Percentiles rank a stretch among this genome's conserved stretches.
phyloP scores from a whole-genome alignment of 2,888 invertebrate genomes.

The Cabera pusaria region DNA sequence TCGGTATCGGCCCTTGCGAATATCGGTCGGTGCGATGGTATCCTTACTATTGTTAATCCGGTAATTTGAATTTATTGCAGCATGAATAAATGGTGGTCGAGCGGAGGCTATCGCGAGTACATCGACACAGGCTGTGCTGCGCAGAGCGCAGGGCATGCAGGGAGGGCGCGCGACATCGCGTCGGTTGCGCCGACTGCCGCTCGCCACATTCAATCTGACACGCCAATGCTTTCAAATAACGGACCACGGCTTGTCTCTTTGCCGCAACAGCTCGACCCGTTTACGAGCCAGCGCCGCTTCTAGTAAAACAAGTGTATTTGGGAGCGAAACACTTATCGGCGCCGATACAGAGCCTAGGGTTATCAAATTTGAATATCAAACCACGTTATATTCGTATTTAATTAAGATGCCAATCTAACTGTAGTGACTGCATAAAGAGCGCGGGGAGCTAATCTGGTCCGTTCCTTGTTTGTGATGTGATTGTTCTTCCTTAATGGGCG shows the following conservation, averaged over 20 bases:
- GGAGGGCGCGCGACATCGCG: no score
- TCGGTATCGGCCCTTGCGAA: constrained; percentile 51
- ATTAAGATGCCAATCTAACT: constrained; percentile 33
- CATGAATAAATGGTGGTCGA: constrained; percentile 74
- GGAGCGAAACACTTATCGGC: constrained; percentile 11
- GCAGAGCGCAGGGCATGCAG: no score
- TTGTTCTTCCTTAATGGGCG: constrained; percentile 79
- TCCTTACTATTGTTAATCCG: constrained; percentile 81
- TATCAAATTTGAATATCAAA: constrained; percentile 25
- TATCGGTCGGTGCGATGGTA: constrained; percentile 69
- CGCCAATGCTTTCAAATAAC: constrained; percentile 43
- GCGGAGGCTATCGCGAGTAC: constrained; percentile 67
- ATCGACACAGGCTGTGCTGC: constrained; percentile 65
- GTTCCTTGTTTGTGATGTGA: constrained; percentile 74
- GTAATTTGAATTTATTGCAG: constrained; percentile 84
- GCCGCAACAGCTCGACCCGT: constrained; percentile 6
- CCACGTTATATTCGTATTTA: constrained; percentile 22
- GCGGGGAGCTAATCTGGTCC: constrained; percentile 59
- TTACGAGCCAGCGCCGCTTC: constrained; percentile 10
- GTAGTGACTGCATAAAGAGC: constrained; percentile 31
- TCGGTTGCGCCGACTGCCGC: constrained; percentile 33
- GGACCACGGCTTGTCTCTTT: constrained; percentile 17
- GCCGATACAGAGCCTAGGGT: constrained; percentile 5
- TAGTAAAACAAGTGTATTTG: constrained; percentile 21
- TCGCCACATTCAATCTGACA: constrained; percentile 47